Percentiles rank a stretch among this genome's conserved stretches.
Conservation (phyloP, 2,797 vertebrate species). For the Notolabrus celidotus region DNA sequence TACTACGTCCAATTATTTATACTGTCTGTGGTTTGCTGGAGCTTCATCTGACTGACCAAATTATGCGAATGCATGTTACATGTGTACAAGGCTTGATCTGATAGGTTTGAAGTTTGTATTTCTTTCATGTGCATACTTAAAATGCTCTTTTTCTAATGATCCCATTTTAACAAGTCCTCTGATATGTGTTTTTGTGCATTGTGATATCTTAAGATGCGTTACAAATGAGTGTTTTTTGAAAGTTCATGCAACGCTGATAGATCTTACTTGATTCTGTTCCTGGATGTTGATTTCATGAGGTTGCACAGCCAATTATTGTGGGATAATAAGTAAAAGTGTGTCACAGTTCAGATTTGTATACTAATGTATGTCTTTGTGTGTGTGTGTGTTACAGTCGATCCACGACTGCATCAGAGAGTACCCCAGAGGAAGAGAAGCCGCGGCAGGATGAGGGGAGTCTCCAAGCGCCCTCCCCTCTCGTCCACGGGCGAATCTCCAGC, state of each 20-base stretch:
- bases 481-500: slow-evolving; percentile 86
- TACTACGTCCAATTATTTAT: too few species aligned
- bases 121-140: too few species aligned
- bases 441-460: slow-evolving; percentile 78
- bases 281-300: neutral
- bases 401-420: slow-evolving; percentile 82
- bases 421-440: slow-evolving; percentile 83
- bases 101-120: too few species aligned
- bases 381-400: slow-evolving; percentile 72
- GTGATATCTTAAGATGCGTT: too few species aligned
- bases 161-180: too few species aligned
- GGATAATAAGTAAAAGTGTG: neutral
- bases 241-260: too few species aligned
- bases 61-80: neutral
- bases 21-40: too few species aligned
- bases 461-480: slow-evolving; percentile 83
- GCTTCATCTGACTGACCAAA: neutral
- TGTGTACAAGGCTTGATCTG: too few species aligned
- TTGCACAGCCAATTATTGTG: neutral
- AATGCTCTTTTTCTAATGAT: too few species aligned
- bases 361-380: too few species aligned
- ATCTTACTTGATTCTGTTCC: neutral
- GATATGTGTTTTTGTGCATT: too few species aligned
- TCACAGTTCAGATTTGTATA: neutral
- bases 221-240: too few species aligned